phyloP scores from a whole-genome alignment of 2,797 vertebrate species.

The Neosilurus mollespiculum region DNA sequence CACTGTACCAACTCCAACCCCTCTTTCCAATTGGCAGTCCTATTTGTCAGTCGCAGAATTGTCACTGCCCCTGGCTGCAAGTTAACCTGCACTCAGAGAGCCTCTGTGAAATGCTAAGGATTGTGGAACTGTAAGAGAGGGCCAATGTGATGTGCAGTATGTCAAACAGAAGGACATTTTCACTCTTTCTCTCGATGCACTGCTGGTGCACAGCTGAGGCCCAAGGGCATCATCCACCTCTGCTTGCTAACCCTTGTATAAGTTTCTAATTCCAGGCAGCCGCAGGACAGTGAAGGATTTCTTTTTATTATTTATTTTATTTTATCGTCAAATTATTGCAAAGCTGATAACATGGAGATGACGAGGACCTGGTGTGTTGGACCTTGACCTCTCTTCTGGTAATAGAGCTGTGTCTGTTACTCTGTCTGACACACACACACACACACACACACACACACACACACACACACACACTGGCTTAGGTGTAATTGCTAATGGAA shows the following conservation, averaged over 20 bases:
- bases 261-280: conserved; percentile 88
- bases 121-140: conserved; percentile 71
- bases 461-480: conserved; percentile 3
- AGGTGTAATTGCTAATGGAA: conserved; percentile 7
- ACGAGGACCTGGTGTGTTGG: conserved; percentile 72
- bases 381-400: conserved; percentile 59
- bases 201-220: conserved; percentile 63
- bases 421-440: conserved; percentile 39
- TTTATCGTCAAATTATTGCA: conserved; percentile 85
- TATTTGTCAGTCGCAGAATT: conserved; percentile 60
- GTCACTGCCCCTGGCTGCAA: conserved; percentile 66
- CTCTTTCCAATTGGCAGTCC: conserved; percentile 57
- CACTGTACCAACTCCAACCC: conserved; percentile 21
- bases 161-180: conserved; percentile 78
- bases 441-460: conserved; percentile 35
- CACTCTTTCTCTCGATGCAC: conserved; percentile 64
- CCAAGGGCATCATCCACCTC: conserved; percentile 84
- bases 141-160: conserved; percentile 67
- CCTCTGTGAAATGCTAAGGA: conserved; percentile 71
- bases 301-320: conserved; percentile 83
- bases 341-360: conserved; percentile 77
- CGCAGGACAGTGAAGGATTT: conserved; percentile 80
- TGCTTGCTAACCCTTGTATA: conserved; percentile 84
- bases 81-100: conserved; percentile 76
- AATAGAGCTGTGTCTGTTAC: conserved; percentile 52